Evolutionary conservation across 2,113 vertebrate species (phyloP).

Genomic region (Zeus faber): DNA sequence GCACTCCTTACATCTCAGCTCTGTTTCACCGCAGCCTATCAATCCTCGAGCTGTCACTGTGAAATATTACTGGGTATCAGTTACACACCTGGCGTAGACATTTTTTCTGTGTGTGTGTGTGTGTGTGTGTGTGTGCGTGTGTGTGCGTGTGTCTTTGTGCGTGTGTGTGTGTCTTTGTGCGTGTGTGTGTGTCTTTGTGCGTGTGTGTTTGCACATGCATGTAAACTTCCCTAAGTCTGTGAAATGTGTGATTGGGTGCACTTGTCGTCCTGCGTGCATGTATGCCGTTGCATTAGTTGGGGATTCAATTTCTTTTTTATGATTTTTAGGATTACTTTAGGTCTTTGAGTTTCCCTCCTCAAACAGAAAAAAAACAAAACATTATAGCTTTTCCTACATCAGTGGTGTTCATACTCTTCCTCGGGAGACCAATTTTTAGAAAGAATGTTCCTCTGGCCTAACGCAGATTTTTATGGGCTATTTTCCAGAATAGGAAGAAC

Average conservation of each 20-base stretch:
- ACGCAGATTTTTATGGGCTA: not conserved
- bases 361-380: conserved; percentile 3
- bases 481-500: not conserved
- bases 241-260: too few species aligned
- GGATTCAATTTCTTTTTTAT: not conserved
- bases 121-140: conserved; percentile 6
- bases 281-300: conserved; percentile 21
- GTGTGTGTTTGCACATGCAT: not conserved
- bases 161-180: too few species aligned
- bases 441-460: not conserved
- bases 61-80: conserved; percentile 30
- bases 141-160: too few species aligned
- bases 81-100: conserved; percentile 26
- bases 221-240: too few species aligned
- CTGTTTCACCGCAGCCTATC: conserved; percentile 14
- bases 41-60: conserved; percentile 22
- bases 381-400: conserved; percentile 11
- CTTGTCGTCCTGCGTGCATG: too few species aligned
- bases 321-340: not conserved
- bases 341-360: not conserved
- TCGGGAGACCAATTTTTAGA: not conserved
- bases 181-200: too few species aligned
- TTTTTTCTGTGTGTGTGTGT: too few species aligned
- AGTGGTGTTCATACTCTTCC: not conserved
- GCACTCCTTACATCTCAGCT: conserved; percentile 16